Evolutionary conservation across 2,888 invertebrate genomes (phyloP).

Genomic region (Allolobophora icterica): DNA sequence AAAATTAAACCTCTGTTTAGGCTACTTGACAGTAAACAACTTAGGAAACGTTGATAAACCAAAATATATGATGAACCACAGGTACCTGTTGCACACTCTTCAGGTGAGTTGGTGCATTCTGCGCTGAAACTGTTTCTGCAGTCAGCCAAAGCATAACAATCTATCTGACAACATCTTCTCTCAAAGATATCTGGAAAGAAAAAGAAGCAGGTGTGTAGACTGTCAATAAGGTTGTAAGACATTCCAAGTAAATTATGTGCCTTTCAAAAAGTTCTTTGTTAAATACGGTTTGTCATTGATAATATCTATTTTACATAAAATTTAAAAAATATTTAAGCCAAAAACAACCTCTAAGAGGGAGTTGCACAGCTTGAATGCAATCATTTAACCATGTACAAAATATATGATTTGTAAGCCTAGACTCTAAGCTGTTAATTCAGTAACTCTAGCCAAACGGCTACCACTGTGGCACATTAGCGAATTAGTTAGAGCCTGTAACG

Average conservation of each 20-base stretch:
- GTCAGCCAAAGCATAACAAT: conserved; percentile 54
- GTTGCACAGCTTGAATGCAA: no score
- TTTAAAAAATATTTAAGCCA: no score
- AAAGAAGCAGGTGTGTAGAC: not conserved
- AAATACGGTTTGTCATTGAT: not conserved
- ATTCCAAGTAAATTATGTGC: not conserved
- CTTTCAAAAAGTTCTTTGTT: not conserved
- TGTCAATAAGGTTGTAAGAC: not conserved
- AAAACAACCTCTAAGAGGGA: no score
- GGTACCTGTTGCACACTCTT: conserved; percentile 60
- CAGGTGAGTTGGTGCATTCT: conserved; percentile 54
- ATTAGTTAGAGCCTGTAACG: no score
- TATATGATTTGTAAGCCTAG: no score
- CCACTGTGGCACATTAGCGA: no score
- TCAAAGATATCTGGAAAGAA: conserved; percentile 46
- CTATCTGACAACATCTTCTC: conserved; percentile 51
- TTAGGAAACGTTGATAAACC: not conserved
- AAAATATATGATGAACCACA: not conserved
- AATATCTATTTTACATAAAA: no score
- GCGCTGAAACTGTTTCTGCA: conserved; percentile 55
- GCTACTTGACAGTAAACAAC: not conserved
- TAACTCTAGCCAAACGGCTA: no score
- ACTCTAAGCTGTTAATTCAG: no score
- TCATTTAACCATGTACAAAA: no score
- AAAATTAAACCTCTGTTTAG: not conserved